A percentile compares a stretch with the other conserved stretches of the same genome.
Conservation (phyloP, 92 coral and sea anemone genomes). For the Micromussa lordhowensis region DNA sequence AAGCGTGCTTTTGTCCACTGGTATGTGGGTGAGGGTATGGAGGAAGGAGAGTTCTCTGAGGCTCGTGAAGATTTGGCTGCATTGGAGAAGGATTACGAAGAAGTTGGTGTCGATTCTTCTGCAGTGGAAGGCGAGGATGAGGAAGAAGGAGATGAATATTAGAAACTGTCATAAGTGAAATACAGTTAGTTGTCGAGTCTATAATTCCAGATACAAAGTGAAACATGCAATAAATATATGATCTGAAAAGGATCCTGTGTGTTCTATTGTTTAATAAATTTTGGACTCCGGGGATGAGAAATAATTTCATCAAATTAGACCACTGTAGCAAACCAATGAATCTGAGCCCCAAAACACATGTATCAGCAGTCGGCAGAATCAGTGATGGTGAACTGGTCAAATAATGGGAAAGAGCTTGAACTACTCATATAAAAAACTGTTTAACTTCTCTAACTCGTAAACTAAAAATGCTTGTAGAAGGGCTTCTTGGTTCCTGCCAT, state of each 20-base stretch:
- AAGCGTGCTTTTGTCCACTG: constrained; percentile 99
- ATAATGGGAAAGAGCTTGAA: not conserved
- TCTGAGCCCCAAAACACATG: not conserved
- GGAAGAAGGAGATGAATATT: constrained; percentile 42
- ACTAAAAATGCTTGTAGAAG: too few species aligned
- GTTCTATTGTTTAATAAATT: not conserved
- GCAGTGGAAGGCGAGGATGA: constrained; percentile 30
- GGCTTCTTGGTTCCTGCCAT: too few species aligned
- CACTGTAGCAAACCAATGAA: not conserved
- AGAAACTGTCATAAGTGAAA: not conserved
- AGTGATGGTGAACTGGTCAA: not conserved
- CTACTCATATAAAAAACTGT: not conserved
- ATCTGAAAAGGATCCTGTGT: not conserved
- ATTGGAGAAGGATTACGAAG: constrained; percentile 97
- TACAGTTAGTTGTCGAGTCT: not conserved
- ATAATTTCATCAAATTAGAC: not conserved
- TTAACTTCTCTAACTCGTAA: not conserved
- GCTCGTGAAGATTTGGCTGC: constrained; percentile 99
- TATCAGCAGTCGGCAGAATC: not conserved
- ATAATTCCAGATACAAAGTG: not conserved
- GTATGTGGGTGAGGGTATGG: constrained; percentile 99
- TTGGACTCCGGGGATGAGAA: not conserved
- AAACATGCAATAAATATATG: not conserved
- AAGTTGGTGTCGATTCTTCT: constrained; percentile 82
- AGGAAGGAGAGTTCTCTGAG: constrained; percentile 98